Evolutionary conservation across 2,888 invertebrate genomes (phyloP).

Genomic region (Schizaphis graminum): DNA sequence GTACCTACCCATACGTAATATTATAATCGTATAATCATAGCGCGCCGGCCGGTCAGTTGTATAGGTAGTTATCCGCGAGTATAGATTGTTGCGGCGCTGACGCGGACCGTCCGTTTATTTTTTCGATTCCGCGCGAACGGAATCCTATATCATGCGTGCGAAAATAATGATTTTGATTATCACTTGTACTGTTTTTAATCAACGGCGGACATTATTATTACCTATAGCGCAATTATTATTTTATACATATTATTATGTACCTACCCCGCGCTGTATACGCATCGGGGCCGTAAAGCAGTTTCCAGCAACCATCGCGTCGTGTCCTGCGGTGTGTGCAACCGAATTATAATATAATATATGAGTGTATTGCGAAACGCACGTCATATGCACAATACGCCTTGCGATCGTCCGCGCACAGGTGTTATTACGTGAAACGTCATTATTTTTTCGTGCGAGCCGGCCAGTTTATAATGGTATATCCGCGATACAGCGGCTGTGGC

Average conservation of each 20-base stretch:
- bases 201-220: not conserved
- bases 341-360: not conserved
- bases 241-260: not conserved
- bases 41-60: not conserved
- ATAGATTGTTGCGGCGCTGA: not conserved
- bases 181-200: not conserved
- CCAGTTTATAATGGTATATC: not conserved
- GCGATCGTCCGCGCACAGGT: not conserved
- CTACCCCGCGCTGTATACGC: no score
- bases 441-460: not conserved
- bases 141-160: not conserved
- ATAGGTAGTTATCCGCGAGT: no score
- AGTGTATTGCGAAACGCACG: not conserved
- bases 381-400: not conserved
- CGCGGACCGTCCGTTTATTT: not conserved
- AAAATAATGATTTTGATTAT: not conserved
- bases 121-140: not conserved
- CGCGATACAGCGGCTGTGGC: not conserved
- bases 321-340: not conserved
- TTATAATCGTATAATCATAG: not conserved
- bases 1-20: not conserved
- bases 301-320: not conserved
- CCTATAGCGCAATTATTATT: not conserved
- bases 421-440: not conserved
- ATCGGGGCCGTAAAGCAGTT: not conserved